Conservation (phyloP, 2,113 vertebrate genomes). For the Bos indicus region DNA sequence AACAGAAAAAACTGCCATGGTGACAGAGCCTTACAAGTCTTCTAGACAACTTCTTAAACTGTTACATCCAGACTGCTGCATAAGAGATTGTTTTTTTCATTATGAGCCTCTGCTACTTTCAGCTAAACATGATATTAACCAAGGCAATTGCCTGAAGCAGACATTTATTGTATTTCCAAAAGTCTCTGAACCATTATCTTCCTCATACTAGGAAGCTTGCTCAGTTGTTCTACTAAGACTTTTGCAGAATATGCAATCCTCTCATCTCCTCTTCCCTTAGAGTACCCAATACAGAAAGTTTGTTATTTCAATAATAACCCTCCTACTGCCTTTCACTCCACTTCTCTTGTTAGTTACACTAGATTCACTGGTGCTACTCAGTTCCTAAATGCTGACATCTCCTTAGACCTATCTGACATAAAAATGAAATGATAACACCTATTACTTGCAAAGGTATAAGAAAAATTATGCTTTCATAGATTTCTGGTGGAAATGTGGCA, state of each 20-base stretch:
- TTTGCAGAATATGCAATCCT: background rate
- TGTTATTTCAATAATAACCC: background rate
- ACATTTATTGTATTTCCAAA: background rate
- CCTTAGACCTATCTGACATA: background rate
- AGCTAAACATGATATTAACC: background rate
- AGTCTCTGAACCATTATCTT: background rate
- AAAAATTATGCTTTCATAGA: background rate
- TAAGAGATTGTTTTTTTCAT: background rate
- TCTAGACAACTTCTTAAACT: background rate
- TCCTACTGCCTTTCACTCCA: background rate
- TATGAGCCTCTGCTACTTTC: background rate
- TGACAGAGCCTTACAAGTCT: background rate
- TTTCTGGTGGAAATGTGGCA: background rate
- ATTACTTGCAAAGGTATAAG: background rate
- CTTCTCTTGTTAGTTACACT: background rate
- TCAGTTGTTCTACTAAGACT: background rate
- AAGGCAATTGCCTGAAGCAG: background rate
- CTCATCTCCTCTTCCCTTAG: background rate
- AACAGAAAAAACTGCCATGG: background rate
- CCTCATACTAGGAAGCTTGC: background rate
- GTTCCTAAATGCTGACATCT: background rate
- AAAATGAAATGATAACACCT: background rate
- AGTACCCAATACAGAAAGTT: background rate
- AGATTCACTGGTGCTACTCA: background rate
- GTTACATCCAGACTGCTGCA: background rate